These are phyloP conservation scores for Stomatorhinus walkeri DNA, from an alignment of 2,797 vertebrate genomes.

Conservation along the genomic window DNA sequence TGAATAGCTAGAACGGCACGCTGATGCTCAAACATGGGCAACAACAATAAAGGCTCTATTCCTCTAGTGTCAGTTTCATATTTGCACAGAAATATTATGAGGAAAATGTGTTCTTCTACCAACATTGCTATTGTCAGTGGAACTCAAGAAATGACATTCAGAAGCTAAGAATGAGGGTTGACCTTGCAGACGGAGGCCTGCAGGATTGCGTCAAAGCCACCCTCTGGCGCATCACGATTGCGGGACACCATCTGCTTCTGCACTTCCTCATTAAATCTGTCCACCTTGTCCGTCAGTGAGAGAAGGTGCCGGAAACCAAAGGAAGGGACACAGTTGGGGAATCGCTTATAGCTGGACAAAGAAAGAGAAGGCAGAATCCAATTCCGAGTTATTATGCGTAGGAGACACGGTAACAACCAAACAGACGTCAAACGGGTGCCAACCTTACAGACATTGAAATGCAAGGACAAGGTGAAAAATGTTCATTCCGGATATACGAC, in stretches of 20 bases:
- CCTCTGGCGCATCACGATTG: slow-evolving; percentile 90
- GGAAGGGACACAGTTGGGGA: slow-evolving; percentile 84
- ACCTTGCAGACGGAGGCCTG: slow-evolving; percentile 96
- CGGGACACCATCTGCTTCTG: slow-evolving; percentile 92
- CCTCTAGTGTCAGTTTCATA: neutral
- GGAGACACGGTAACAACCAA: neutral
- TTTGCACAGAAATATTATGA: neutral
- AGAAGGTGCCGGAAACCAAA: slow-evolving; percentile 94
- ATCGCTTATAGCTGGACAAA: slow-evolving; percentile 77
- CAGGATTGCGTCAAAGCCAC: slow-evolving; percentile 88
- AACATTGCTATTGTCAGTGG: neutral
- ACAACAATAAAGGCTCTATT: neutral
- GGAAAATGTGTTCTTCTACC: neutral
- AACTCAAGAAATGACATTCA: neutral
- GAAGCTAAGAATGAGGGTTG: slow-evolving; percentile 26
- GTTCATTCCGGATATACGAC: neutral
- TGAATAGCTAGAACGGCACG: neutral
- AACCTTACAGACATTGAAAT: neutral
- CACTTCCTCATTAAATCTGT: slow-evolving; percentile 90
- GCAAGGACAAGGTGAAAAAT: neutral
- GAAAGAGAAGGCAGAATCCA: neutral
- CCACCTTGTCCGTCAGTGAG: slow-evolving; percentile 85
- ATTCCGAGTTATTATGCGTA: neutral
- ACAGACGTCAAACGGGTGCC: neutral
- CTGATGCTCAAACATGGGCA: neutral